Evolutionary conservation across 23 tunicate genomes (phyloP), one percentile per base, ranked within the genome.

Genomic region (Halocynthia roretzi): DNA sequence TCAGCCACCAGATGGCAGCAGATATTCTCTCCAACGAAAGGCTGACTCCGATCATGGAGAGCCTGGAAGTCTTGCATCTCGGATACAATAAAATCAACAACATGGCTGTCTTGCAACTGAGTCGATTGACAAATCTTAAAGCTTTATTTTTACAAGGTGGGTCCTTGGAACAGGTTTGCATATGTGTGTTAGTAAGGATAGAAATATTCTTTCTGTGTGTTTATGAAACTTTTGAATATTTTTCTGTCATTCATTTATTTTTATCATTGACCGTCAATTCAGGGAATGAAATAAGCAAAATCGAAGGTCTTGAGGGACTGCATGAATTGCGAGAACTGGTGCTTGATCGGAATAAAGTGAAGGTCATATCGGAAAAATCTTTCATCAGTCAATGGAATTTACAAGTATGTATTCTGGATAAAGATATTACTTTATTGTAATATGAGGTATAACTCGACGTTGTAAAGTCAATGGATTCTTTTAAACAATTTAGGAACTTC

Each of bases 121-220:
- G 91, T 12, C 61, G 99, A 18, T 71, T 94, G 50, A 72, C 75
- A 54, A 87, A 84, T 64, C 78, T 94, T 1, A 87, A 87, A 85
- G 90, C 99, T 6, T 81, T 94, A 52, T 94, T 94, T 58, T 50
- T 94, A 79, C 95, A 94, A 94, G 95, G 98, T 91, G 6, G 55
- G 57, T 65, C 11, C 10, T 14, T 51, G 18, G 5, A 21, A 11
- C 20, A 11, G 17, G 2, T 60, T 60, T 60, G 18, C n/a, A 18
- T 68, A 18, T 17, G 14, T 17, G 72, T 19, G 22, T 14, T 68
- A 17, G 20, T 68, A 19, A 18, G 22, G 4, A 12, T 68, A 22
- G 22, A 15, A 15, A 60, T 60, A 60, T 17, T 60, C 17, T 1
- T 60, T 60, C n/a, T 60, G n/a, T 15, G n/a, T 60, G 22, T 18